Evolutionary conservation across 2,888 invertebrate genomes (phyloP).

Genomic region (Allygus modestus): DNA sequence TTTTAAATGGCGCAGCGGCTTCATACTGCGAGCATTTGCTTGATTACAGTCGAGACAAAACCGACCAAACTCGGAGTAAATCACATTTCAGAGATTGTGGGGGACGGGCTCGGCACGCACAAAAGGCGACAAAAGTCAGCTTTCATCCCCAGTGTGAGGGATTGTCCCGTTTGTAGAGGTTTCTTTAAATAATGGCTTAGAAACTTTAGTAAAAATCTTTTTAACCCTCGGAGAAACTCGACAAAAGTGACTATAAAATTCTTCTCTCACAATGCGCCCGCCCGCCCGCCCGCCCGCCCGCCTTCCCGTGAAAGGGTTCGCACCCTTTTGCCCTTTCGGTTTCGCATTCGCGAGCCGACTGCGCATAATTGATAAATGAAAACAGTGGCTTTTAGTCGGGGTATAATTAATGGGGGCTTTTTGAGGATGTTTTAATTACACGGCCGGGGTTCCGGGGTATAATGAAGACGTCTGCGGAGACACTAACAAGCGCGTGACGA

Average conservation of each 20-base stretch:
- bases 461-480: constrained; percentile 27
- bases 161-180: constrained; percentile 44
- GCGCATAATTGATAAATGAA: constrained; percentile 65
- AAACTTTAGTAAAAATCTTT: constrained; percentile 60
- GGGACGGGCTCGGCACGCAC: not conserved
- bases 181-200: constrained; percentile 60
- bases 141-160: constrained; percentile 49
- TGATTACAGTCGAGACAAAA: constrained; percentile 58
- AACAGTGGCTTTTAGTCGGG: constrained; percentile 65
- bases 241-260: constrained; percentile 64
- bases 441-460: not conserved
- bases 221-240: constrained; percentile 59
- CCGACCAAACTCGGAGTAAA: constrained; percentile 55
- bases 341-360: constrained; percentile 63
- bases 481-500: not conserved
- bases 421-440: constrained; percentile 62
- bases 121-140: constrained; percentile 56
- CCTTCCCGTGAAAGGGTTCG: constrained; percentile 58
- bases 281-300: constrained; percentile 58
- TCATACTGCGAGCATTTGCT: constrained; percentile 46
- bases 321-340: constrained; percentile 61
- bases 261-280: constrained; percentile 48
- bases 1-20: constrained; percentile 50
- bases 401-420: constrained; percentile 58
- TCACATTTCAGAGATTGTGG: constrained; percentile 43